Evolutionary conservation across 2,888 invertebrate genomes (phyloP), one percentile per base, ranked within the genome.

Genomic region (Phengaris arion): DNA sequence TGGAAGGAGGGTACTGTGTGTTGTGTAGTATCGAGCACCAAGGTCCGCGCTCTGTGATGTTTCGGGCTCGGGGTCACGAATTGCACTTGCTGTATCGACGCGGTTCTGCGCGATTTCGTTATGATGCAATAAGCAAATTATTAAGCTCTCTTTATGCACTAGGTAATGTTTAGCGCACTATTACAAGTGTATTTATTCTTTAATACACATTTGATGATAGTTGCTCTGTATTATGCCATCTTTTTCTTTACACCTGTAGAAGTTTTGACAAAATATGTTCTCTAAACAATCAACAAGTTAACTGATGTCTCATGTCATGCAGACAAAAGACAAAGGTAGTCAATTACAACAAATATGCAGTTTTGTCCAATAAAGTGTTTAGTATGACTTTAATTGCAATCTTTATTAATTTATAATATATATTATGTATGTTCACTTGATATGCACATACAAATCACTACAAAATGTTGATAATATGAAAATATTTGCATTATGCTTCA

Each of bases 41-140:
- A 83, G 81, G 81, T 81, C 80, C 74, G 68, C 74, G 13, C 72
- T 54, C 85, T 86, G 84, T 22, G 72, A 72, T 52, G 51, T 51
- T 83, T 85, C 86, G 84, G 86, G 82, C 79, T 77, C 76, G 77
- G 81, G 83, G 83, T 85, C 83, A 84, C 81, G 80, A 86, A 83
- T 83, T 79, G 35, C 64, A 45, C 35, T 64, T 22, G 64, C 64
- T 45, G 74, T 75, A 73, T 77, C 78, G 77, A 74, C 77, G 15
- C 51, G 52, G 51, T 15, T 70, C 52, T 52, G 77, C 77, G 77
- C 76, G 75, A 76, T 77, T 80, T 77, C 77, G 76, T 81, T 87
- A 87, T 92, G 91, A 92, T 92, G 92, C 92, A 93, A 93, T 89
- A 86, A 87, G 86, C 87, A 88, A 52, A 70, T 70, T 22, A 59